Base-by-base conservation (phyloP, 2,113 vertebrate species). In the Clarias macrocephalus region DNA sequence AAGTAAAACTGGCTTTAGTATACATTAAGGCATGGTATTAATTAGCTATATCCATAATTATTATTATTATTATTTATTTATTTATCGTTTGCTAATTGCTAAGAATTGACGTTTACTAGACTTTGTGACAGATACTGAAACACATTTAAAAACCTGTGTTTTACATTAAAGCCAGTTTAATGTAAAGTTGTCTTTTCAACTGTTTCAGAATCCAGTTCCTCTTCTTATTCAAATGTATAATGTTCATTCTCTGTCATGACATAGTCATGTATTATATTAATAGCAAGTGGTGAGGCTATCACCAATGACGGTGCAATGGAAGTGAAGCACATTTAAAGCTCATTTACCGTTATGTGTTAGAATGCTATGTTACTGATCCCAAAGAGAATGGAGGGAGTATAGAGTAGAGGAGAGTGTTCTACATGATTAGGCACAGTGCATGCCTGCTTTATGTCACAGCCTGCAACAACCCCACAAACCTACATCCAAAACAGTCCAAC, bases 311-410 rank as follows among this genome's bases (percentile, higher is more conserved):
- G 48, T 48, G 48, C 48, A 48, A 48, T 48, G 48, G 48, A 48
- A 75, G 83, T 54, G 2, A 10, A n/a, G 75, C 59, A 57, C 28
- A 56, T 68, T 59, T 21, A 28, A 42, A 80, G 21, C 56, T 83
- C 28, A 42, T 77, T 86, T 42, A 57, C 25, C 21, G 79, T 80
- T 62, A 59, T 42, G 66, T 28, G 63, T 73, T 82, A 52, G 54
- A 48, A 57, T 80, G 86, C 62, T 25, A 76, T 88, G 79, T 86
- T 80, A 65, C 89, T 91, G 91, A 93, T 92, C 92, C 92, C 90
- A 90, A 88, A 89, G 89, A 92, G 90, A 93, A 92, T 89, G 92
- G 91, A 87, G 89, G 84, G 88, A 91, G 81, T 88, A 91, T 92
- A 93, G 93, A 93, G 92, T 85, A 87, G n/a, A 83, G 65, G 79